phyloP scores from a whole-genome alignment of 2,113 vertebrate genomes.

The Climacteris rufus region DNA sequence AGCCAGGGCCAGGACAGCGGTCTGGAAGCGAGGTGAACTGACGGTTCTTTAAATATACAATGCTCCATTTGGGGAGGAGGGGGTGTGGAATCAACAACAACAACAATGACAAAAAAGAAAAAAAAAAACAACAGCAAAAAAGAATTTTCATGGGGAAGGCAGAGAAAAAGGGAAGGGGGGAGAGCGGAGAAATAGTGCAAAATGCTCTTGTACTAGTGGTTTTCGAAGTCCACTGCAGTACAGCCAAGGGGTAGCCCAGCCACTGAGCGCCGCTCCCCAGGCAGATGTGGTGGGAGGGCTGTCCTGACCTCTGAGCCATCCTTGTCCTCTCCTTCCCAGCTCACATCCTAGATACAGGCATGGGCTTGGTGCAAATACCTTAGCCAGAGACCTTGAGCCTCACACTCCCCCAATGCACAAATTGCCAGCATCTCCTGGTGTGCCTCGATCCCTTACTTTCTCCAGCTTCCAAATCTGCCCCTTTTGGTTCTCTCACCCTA shows the following conservation, averaged over 20 bases:
- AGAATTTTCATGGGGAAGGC: neutral
- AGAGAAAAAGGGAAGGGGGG: conserved; percentile 29
- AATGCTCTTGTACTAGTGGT: conserved; percentile 80
- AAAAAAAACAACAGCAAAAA: neutral
- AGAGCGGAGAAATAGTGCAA: conserved; percentile 73
- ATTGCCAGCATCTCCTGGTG: neutral
- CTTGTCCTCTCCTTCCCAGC: neutral
- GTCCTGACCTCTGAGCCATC: neutral
- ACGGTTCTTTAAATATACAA: conserved; percentile 22
- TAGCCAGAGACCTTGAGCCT: neutral
- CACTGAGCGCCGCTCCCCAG: neutral
- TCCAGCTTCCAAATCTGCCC: neutral
- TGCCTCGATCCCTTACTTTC: neutral
- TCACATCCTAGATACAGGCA: rapidly evolving
- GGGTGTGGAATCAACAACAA: neutral
- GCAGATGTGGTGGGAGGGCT: neutral
- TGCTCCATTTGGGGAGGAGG: conserved; percentile 59
- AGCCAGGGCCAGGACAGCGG: conserved; percentile 34
- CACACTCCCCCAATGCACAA: neutral
- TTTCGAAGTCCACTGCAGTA: conserved; percentile 68
- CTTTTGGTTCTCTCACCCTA: neutral
- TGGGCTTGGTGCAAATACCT: rapidly evolving
- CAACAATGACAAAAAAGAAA: neutral
- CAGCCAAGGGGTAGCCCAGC: conserved; percentile 51
- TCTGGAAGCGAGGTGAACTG: conserved; percentile 42